Percentiles rank a stretch among this genome's conserved stretches.
Conservation (phyloP, 2,113 vertebrate species). For the Sorex araneus region DNA sequence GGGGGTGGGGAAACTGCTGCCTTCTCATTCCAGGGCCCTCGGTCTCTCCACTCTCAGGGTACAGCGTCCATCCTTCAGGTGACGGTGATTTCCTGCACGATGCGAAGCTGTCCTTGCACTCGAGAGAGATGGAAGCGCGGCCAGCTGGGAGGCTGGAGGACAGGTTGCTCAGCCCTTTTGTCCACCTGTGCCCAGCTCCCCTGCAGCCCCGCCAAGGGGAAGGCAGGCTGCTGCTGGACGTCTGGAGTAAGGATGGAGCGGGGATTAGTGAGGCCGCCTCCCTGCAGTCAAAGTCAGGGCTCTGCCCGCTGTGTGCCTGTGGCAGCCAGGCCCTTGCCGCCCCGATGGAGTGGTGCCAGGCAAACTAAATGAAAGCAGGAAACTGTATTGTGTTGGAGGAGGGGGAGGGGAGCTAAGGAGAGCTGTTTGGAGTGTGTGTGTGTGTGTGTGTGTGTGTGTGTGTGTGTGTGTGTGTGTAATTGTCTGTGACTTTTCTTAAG, state of each 20-base stretch:
- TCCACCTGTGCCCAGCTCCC: neutral
- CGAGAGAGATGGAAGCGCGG: neutral
- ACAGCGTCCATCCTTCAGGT: conserved; percentile 5
- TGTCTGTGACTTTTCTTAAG: conserved; percentile 84
- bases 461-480: no score
- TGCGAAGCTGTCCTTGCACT: neutral
- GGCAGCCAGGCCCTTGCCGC: conserved; percentile 28
- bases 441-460: no score
- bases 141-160: conserved; percentile 18
- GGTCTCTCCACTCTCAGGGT: neutral
- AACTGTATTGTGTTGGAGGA: conserved; percentile 61
- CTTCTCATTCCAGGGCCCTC: conserved; percentile 38
- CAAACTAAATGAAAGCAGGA: conserved; percentile 49
- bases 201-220: neutral
- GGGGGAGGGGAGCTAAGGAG: conserved; percentile 46
- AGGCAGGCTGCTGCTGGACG: conserved; percentile 38
- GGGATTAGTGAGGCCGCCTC: conserved; percentile 31
- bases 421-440: conserved; percentile 76
- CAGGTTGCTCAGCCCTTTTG: neutral
- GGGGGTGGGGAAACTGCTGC: no score
- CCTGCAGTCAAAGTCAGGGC: neutral
- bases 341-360: conserved; percentile 52
- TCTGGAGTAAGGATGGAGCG: conserved; percentile 18
- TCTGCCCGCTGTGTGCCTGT: conserved; percentile 54
- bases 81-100: no score